phyloP scores from a whole-genome alignment of 2,888 invertebrate species.

The Trichopoda pennipes region DNA sequence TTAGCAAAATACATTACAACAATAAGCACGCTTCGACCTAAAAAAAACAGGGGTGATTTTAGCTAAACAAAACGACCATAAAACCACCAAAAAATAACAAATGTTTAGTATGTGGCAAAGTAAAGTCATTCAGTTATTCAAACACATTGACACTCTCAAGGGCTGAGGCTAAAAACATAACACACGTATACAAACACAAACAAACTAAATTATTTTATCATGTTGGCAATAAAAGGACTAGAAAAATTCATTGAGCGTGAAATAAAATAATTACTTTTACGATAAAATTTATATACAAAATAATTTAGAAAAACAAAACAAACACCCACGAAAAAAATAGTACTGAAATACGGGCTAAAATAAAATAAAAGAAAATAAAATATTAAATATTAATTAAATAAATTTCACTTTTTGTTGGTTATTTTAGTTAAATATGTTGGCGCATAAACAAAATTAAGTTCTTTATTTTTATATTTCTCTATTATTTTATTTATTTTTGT shows the following conservation, averaged over 20 bases:
- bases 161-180: constrained; percentile 2
- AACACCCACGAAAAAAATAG: no score
- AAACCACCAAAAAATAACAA: constrained; percentile 39
- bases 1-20: neutral
- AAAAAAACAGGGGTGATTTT: constrained; percentile 22
- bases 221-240: constrained; percentile 51
- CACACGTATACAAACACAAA: neutral
- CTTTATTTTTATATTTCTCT: no score
- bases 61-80: constrained; percentile 29
- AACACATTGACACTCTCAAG: constrained; percentile 32
- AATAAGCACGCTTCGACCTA: neutral
- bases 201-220: constrained; percentile 58
- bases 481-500: no score
- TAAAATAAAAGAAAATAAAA: no score
- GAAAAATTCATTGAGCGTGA: constrained; percentile 67
- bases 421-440: no score
- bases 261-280: constrained; percentile 63
- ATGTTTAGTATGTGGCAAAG: constrained; percentile 4
- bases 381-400: no score
- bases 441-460: no score
- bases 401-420: no score
- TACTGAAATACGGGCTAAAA: no score
- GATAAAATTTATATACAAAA: constrained; percentile 47
- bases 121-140: constrained; percentile 14
- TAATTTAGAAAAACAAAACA: neutral